Evolutionary conservation across 2,888 invertebrate species (phyloP), one percentile per base, ranked within the genome.

Genomic region (Drosophila nigricruria): DNA sequence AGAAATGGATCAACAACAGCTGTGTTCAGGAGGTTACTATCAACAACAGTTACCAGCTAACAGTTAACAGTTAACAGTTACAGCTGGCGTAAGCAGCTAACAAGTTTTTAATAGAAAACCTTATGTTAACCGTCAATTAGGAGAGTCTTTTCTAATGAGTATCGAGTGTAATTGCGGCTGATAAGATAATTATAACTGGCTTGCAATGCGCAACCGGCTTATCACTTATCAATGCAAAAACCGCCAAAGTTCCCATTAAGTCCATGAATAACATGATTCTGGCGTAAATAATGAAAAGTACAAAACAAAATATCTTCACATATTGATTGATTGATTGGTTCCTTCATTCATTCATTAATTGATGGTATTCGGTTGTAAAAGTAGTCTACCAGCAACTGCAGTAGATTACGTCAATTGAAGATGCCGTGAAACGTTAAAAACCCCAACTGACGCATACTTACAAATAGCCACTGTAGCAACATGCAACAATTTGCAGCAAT

Each of bases 401-500:
- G 10, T 6, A 12, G 18, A 32, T 54, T 58, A 16, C 36, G 23
- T 50, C 67, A 67, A 68, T 61, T 54, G 6, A 12, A 40, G 32
- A 43, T 58, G 23, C 38, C 34, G 45, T 32, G 10, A 47, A 57
- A 49, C 23, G 40, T 18, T 57, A n/a, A 50, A 36, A 40, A 30
- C 8, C 30, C 43, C 20, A 45, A 36, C 23, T 36, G 65, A 23
- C 40, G 69, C 63, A 59, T 50, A 77, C 45, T 50, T 62, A 18
- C 30, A 49, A 52, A 54, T 36, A 32, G 36, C 6, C 47, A 73
- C 60, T 70, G 62, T 73, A 42, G 74, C 75, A 12, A 34, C 57
- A 87, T 79, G 82, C 86, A 70, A 82, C 79, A 69, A 82, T 77
- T 85, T 85, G 59, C 70, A 63, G 71, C 65, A 85, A 85, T 85